These are phyloP conservation scores for Copsychus sechellarum DNA, from an alignment of 2,113 vertebrate genomes.

Conservation along the genomic window DNA sequence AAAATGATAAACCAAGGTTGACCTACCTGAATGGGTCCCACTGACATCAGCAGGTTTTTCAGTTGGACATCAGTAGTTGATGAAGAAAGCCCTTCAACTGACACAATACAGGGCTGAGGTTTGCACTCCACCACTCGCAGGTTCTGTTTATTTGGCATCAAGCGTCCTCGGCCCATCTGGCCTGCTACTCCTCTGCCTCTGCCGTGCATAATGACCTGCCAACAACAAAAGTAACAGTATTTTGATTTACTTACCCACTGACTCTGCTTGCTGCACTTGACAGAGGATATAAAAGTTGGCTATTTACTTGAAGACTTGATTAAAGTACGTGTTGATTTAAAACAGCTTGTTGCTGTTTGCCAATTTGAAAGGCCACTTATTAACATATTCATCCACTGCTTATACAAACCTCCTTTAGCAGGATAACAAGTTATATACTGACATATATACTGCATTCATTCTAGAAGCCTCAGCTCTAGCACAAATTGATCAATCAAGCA, in stretches of 20 bases:
- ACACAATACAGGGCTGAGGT: slow-evolving; percentile 84
- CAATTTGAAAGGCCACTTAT: not conserved
- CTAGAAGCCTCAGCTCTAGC: not conserved
- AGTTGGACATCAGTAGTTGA: slow-evolving; percentile 92
- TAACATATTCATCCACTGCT: not conserved
- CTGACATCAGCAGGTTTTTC: slow-evolving; percentile 91
- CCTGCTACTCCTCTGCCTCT: slow-evolving; percentile 83
- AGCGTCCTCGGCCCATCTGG: slow-evolving; percentile 82
- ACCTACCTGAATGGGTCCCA: slow-evolving; percentile 94
- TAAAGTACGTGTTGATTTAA: not conserved
- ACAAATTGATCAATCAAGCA: not conserved
- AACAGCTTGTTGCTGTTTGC: slow-evolving; percentile 2
- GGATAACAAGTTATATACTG: not conserved
- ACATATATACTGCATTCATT: not conserved
- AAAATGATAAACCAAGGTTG: not conserved
- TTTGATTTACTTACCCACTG: slow-evolving; percentile 62
- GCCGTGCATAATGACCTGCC: slow-evolving; percentile 87
- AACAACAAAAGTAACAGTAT: slow-evolving; percentile 55
- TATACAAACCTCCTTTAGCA: not conserved
- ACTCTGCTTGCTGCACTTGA: not conserved
- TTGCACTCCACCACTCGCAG: slow-evolving; percentile 82
- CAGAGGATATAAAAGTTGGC: not conserved
- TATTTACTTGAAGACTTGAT: not conserved
- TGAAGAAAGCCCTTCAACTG: slow-evolving; percentile 94
- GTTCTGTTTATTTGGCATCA: slow-evolving; percentile 84